Evolutionary conservation across 2,113 vertebrate species (phyloP).

Genomic region (Rhinolophus sinicus): DNA sequence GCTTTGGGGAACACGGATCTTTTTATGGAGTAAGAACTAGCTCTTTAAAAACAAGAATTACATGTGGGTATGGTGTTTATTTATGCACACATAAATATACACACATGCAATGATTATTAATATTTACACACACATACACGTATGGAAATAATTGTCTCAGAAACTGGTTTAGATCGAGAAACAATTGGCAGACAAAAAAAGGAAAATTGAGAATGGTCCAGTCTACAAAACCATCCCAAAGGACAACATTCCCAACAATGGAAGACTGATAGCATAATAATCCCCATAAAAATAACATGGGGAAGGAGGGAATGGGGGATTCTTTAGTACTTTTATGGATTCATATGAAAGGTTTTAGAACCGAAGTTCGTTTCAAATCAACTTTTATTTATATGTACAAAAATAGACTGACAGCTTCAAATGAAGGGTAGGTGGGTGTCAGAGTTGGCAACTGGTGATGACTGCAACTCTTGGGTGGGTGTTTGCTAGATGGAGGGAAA

Average conservation of each 20-base stretch:
- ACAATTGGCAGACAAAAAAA: conserved; percentile 81
- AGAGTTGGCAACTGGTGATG: conserved; percentile 71
- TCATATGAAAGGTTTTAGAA: conserved; percentile 63
- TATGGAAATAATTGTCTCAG: conserved; percentile 78
- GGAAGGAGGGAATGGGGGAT: not conserved
- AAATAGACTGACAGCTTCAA: conserved; percentile 66
- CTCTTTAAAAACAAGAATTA: conserved; percentile 67
- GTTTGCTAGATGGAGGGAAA: conserved; percentile 27
- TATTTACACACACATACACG: conserved; percentile 69
- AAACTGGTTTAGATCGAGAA: conserved; percentile 79
- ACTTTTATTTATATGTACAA: conserved; percentile 72
- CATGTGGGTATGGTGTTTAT: conserved; percentile 63
- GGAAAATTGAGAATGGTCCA: conserved; percentile 71
- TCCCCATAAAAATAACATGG: conserved; percentile 1
- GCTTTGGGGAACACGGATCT: conserved; percentile 49
- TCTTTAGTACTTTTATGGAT: conserved; percentile 58
- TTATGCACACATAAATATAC: conserved; percentile 64
- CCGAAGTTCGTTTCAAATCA: conserved; percentile 72
- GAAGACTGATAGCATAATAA: conserved; percentile 71
- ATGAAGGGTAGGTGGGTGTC: conserved; percentile 60
- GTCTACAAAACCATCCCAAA: conserved; percentile 72
- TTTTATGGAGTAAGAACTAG: conserved; percentile 56
- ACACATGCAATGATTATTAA: conserved; percentile 70
- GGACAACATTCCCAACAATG: conserved; percentile 73
- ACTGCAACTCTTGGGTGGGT: conserved; percentile 61